Evolutionary conservation across 1,140 invertebrate genomes (phyloP).

Genomic region (Drosophila pseudoananassae): DNA sequence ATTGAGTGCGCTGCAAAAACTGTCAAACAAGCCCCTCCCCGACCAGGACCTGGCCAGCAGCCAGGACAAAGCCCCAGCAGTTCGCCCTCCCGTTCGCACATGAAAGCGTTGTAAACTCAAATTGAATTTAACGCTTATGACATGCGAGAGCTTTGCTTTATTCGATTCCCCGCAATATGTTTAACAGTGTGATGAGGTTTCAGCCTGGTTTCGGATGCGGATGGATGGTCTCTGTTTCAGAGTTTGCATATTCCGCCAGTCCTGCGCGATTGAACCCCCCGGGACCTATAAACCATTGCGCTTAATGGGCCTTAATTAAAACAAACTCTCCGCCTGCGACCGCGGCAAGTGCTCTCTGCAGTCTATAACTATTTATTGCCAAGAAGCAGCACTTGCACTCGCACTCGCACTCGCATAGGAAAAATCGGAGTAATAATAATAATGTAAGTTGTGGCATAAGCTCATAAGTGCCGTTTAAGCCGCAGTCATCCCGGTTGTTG

Average conservation of each 20-base stretch:
- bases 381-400: slow-evolving; percentile 24
- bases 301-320: slow-evolving; percentile 74
- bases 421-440: slow-evolving; percentile 79
- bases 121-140: slow-evolving; percentile 72
- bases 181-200: slow-evolving; percentile 37
- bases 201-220: slow-evolving; percentile 5
- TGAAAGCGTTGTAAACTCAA: slow-evolving; percentile 55
- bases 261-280: slow-evolving; percentile 13
- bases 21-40: slow-evolving; percentile 56
- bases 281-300: slow-evolving; percentile 50
- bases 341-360: slow-evolving; percentile 26
- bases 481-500: slow-evolving; percentile 62
- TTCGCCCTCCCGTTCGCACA: background rate
- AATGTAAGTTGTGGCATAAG: slow-evolving; percentile 82
- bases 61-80: slow-evolving; percentile 1
- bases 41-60: slow-evolving; percentile 12
- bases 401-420: slow-evolving; percentile 17
- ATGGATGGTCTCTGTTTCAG: slow-evolving; percentile 6
- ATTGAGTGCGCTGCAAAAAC: slow-evolving; percentile 72
- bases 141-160: slow-evolving; percentile 60
- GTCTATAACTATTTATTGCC: slow-evolving; percentile 76
- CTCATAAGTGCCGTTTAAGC: slow-evolving; percentile 82
- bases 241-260: background rate
- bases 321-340: slow-evolving; percentile 24
- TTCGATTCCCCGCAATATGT: slow-evolving; percentile 50